phyloP scores from a whole-genome alignment of 2,797 vertebrate species.

The Mastacembelus armatus region DNA sequence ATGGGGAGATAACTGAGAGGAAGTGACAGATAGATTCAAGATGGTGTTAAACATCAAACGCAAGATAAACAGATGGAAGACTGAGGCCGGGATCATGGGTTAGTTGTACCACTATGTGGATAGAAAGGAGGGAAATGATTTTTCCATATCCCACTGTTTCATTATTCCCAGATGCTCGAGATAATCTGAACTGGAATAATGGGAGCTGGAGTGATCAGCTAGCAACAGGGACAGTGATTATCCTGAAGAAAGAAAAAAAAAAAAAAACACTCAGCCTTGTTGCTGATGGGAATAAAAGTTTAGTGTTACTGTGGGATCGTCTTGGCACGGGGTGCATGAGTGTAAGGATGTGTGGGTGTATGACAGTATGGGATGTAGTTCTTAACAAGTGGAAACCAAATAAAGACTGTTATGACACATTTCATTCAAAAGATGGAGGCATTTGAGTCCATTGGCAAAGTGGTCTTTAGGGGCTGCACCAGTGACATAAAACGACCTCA shows the following conservation, averaged over 20 bases:
- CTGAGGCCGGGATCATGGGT: slow-evolving; percentile 57
- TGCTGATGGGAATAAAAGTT: slow-evolving; percentile 72
- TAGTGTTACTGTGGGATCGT: slow-evolving; percentile 63
- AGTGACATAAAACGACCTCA: slow-evolving; percentile 60
- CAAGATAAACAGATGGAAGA: slow-evolving; percentile 59
- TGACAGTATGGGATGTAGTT: slow-evolving; percentile 32
- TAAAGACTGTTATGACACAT: slow-evolving; percentile 50
- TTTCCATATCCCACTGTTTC: slow-evolving; percentile 77
- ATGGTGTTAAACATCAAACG: slow-evolving; percentile 74
- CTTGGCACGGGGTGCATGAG: slow-evolving; percentile 39
- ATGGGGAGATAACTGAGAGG: slow-evolving; percentile 62
- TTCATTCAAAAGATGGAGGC: slow-evolving; percentile 45
- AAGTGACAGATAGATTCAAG: slow-evolving; percentile 78
- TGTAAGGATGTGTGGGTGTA: slow-evolving; percentile 51
- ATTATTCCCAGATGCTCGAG: slow-evolving; percentile 82
- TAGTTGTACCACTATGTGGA: slow-evolving; percentile 60
- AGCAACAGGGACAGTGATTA: slow-evolving; percentile 74
- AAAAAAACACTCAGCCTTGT: slow-evolving; percentile 38
- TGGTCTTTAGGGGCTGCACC: slow-evolving; percentile 39
- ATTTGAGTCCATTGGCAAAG: slow-evolving; percentile 26
- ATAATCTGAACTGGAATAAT: slow-evolving; percentile 78
- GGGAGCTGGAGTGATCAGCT: slow-evolving; percentile 64
- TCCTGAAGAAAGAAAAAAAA: slow-evolving; percentile 46
- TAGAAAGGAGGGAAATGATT: slow-evolving; percentile 73
- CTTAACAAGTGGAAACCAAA: slow-evolving; percentile 46